Percentiles rank a stretch among this genome's conserved stretches.
Conservation (phyloP, 1,140 invertebrate genomes). For the Belonocnema kinseyi region DNA sequence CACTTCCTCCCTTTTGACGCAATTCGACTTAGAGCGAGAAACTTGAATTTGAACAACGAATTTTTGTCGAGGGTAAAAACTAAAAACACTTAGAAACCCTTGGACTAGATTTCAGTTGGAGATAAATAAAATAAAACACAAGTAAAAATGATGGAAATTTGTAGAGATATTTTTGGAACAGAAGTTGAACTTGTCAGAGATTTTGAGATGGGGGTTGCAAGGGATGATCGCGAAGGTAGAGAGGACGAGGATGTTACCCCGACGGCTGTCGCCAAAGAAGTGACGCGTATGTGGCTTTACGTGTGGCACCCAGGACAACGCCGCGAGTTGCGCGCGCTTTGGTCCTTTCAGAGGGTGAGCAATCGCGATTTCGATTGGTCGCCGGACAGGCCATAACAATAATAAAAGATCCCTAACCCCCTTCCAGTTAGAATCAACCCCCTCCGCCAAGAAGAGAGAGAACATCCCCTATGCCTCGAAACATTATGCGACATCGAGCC, state of each 20-base stretch:
- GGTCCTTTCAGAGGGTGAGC: constrained; percentile 38
- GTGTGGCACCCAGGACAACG: constrained; percentile 64
- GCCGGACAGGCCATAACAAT: constrained; percentile 45
- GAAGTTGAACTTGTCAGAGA: constrained; percentile 46
- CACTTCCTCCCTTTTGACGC: too few relatives aligned
- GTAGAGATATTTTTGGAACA: constrained; percentile 31
- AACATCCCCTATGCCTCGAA: constrained; percentile 30
- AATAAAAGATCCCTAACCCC: constrained; percentile 47
- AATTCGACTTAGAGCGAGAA: too few relatives aligned
- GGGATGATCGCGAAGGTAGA: constrained; percentile 53
- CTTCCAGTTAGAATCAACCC: constrained; percentile 34
- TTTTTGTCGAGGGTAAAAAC: not conserved
- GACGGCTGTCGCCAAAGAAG: constrained; percentile 74
- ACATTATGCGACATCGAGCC: constrained; percentile 36
- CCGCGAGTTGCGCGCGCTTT: constrained; percentile 60
- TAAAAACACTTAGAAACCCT: not conserved
- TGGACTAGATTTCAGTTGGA: not conserved
- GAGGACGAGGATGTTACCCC: constrained; percentile 71
- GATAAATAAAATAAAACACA: constrained; percentile 1
- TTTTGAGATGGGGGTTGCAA: constrained; percentile 39
- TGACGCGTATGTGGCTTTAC: constrained; percentile 69
- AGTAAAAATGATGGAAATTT: not conserved
- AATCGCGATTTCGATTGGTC: constrained; percentile 53
- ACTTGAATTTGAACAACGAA: too few relatives aligned
- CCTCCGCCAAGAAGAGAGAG: constrained; percentile 32